These are phyloP conservation scores for Acanthoscelides obtectus DNA, from an alignment of 2,888 invertebrate species.

Conservation along the genomic window DNA sequence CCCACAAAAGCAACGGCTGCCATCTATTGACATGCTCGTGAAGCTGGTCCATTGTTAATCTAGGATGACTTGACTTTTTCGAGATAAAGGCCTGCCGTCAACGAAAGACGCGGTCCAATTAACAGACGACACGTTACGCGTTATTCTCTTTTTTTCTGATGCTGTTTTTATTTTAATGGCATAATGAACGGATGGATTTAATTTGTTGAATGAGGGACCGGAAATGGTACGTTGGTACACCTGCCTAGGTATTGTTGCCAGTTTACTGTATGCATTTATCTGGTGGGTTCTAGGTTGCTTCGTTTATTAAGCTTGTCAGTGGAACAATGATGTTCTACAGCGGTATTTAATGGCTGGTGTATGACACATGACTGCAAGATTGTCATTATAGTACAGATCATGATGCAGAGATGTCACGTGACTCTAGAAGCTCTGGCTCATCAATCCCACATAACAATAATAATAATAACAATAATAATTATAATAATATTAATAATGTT, in stretches of 20 bases:
- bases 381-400: background rate
- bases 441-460: too few species aligned
- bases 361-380: background rate
- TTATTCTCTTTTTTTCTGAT: background rate
- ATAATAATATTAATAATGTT: too few species aligned
- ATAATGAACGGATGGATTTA: background rate
- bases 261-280: background rate
- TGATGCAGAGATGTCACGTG: too few species aligned
- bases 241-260: background rate
- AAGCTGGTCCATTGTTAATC: background rate
- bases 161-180: background rate
- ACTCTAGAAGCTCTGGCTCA: too few species aligned
- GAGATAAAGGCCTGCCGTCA: background rate
- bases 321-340: background rate
- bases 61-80: background rate
- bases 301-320: background rate
- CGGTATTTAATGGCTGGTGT: background rate
- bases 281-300: background rate
- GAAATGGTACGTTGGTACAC: background rate
- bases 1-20: background rate
- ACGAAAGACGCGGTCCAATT: background rate
- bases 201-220: background rate
- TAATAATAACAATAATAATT: too few species aligned
- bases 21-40: background rate
- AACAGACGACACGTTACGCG: background rate